phyloP scores from a whole-genome alignment of 2,113 vertebrate genomes.

The Xenotilapia leptura region DNA sequence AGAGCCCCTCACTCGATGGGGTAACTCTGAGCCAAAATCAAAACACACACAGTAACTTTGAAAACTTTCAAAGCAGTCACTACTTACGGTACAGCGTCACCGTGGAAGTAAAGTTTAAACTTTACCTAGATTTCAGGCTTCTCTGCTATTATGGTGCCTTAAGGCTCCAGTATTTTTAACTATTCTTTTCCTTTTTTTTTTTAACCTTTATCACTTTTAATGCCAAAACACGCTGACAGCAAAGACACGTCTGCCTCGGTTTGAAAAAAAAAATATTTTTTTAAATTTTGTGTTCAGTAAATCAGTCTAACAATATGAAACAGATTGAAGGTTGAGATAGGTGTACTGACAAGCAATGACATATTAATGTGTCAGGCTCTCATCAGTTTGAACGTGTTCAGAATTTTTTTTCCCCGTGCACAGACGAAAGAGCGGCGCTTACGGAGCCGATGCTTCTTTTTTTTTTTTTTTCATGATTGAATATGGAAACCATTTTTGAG shows the following conservation, averaged over 20 bases:
- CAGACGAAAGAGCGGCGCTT: not conserved
- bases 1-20: constrained; percentile 67
- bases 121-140: not conserved
- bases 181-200: not conserved
- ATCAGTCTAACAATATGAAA: not conserved
- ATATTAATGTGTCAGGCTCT: not conserved
- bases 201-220: not conserved
- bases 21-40: constrained; percentile 47
- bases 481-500: not conserved
- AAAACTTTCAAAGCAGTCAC: not conserved
- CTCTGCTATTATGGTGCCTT: not conserved
- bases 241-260: not conserved
- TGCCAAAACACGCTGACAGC: not conserved
- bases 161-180: not conserved
- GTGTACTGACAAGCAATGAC: not conserved
- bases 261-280: not conserved
- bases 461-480: not conserved
- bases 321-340: not conserved
- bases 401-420: not conserved
- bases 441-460: not conserved
- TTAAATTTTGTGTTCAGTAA: not conserved
- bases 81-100: not conserved
- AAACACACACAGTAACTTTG: not conserved
- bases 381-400: not conserved
- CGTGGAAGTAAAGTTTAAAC: not conserved